Conservation (phyloP, 2,888 invertebrate species). For the Serripes groenlandicus region DNA sequence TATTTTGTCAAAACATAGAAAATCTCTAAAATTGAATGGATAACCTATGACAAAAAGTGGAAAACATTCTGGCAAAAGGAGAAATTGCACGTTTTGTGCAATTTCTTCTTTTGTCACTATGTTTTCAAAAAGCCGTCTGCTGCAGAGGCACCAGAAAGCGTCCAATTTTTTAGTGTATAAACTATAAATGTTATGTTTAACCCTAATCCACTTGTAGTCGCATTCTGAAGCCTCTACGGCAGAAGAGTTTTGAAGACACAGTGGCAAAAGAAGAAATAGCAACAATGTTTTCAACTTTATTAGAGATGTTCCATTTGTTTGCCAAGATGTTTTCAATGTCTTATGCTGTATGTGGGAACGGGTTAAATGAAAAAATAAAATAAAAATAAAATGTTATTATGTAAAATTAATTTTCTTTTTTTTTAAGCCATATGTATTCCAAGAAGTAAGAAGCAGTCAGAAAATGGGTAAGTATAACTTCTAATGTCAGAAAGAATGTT, state of each 20-base stretch:
- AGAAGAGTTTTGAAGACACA: not conserved
- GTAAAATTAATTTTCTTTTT: not conserved
- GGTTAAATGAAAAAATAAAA: no score
- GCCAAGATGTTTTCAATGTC: no score
- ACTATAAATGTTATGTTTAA: not conserved
- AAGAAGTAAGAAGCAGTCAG: conserved; percentile 31
- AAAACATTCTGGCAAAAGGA: not conserved
- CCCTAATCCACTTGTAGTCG: not conserved
- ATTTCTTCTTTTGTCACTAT: not conserved
- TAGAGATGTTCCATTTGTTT: no score
- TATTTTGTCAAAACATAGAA: no score
- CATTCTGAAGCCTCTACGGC: not conserved
- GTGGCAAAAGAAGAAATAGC: not conserved
- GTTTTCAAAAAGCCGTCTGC: not conserved
- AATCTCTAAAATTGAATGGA: no score
- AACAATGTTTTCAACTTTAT: not conserved
- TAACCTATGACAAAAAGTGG: no score
- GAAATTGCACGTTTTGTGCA: not conserved
- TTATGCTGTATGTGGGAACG: no score
- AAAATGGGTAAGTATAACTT: conserved; percentile 28
- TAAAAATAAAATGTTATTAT: no score
- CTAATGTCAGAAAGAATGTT: no score
- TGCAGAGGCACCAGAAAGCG: no score
- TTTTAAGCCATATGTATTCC: conserved; percentile 88
- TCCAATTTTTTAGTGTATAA: no score